Conservation (phyloP, 2,113 vertebrate species). For the Channa argus region DNA sequence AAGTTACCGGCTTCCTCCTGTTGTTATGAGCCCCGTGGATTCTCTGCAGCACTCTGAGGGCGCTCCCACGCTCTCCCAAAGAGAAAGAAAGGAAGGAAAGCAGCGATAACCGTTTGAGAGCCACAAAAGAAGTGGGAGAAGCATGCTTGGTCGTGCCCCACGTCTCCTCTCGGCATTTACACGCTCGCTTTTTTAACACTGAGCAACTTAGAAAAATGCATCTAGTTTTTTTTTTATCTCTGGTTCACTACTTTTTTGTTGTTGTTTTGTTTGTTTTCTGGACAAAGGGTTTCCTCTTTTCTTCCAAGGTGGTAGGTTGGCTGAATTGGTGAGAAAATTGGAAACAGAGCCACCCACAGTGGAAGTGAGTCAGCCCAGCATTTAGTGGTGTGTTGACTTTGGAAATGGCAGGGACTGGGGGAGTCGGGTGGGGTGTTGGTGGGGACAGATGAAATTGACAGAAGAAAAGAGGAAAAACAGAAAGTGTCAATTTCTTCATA, state of each 20-base stretch:
- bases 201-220: constrained; percentile 26
- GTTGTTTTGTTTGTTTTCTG: constrained; percentile 44
- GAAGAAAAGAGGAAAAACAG: constrained; percentile 4
- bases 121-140: constrained; percentile 57
- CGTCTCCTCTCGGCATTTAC: constrained; percentile 11
- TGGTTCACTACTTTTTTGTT: constrained; percentile 28
- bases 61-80: constrained; percentile 77
- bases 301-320: constrained; percentile 68
- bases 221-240: constrained; percentile 15
- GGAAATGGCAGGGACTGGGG: constrained; percentile 63
- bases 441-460: constrained; percentile 45
- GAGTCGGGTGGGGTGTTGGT: background rate
- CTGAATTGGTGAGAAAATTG: constrained; percentile 82
- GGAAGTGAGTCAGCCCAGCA: constrained; percentile 79
- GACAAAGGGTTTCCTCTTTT: constrained; percentile 63
- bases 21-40: constrained; percentile 81
- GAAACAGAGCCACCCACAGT: constrained; percentile 85
- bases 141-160: constrained; percentile 13
- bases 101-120: constrained; percentile 69
- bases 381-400: constrained; percentile 77
- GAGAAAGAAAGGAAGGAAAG: constrained; percentile 81
- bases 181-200: constrained; percentile 38
- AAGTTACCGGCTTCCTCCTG: constrained; percentile 83
- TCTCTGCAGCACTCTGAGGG: constrained; percentile 68
- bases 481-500: constrained; percentile 54